Evolutionary conservation across 2,797 vertebrate genomes (phyloP), one percentile per base, ranked within the genome.

Genomic region (Chelonia mydas): DNA sequence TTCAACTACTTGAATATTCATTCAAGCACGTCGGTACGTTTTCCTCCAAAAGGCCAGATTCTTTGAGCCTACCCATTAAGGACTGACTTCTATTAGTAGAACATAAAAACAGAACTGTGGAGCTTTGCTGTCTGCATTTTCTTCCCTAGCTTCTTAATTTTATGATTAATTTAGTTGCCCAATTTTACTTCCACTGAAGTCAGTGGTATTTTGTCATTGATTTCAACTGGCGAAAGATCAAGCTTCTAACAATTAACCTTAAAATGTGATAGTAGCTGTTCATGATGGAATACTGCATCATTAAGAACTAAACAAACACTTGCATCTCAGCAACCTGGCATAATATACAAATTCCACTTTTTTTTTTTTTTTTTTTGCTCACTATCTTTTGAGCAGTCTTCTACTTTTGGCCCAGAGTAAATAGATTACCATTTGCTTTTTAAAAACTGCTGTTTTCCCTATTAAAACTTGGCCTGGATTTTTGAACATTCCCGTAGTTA

Each of bases 21-120:
- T 45, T 78, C 83, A 86, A 86, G 83, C 74, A 3, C 33, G 0
- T 1, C 80, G 88, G 81, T 83, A n/a, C 31, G 79, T 33, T 85
- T 31, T 76, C 41, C 1, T 57, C 15, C 54, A 25, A 82, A n/a
- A 77, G 47, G 65, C 89, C 59, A 13, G 51, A 84, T 84, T 88
- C 83, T 84, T 83, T 83, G 85, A 97, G 51, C 59, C 59, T 76
- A 27, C 72, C 90, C 87, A 15, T 65, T 55, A 37, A 86, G 41
- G 25, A 59, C 50, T 91, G 45, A 16, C 74, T 65, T 89, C 53
- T 61, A 13, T 68, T 89, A 77, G 53, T 1, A 61, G 68, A 12
- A 47, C 54, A 1, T 19, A 83, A 95, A 93, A 83, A 50, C 81
- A 86, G 81, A 85, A 72, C 53, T 61, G 15, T 0, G 7, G 37